Base-by-base conservation (phyloP, 2,888 invertebrate species). In the Platerodrilus igneus region DNA sequence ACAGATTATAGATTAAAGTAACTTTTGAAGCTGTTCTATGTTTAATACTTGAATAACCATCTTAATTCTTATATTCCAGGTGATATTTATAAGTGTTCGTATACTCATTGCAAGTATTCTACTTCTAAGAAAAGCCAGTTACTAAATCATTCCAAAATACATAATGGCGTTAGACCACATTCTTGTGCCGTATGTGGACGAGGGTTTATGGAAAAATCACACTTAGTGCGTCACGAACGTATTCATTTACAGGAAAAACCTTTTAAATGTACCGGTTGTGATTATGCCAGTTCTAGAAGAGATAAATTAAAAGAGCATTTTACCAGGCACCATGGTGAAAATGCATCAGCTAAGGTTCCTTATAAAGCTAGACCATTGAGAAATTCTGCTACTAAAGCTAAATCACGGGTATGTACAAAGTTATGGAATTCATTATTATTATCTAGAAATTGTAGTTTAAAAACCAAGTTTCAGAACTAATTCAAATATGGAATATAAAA, bases 131-230 rank as follows among this genome's bases (percentile, higher is more conserved):
- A 77, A 54, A 76, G 75, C 48, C 79, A 80, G 58, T 63, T 82
- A 26, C 75, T 76, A 18, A 76, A 77, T 19, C 82, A 82, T 63
- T 72, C 79, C 56, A 70, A 80, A 42, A 75, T 74, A 18, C 82
- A 82, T 71, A 79, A 69, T 55, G 66, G 64, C 3, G 61, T 65
- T 1, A 48, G 68, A 21, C 68, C 68, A 4, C 67, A 68, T 50
- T 69, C 73, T 14, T 82, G 82, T 57, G 64, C 67, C 13, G 68
- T 71, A 9, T 80, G 80, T 59, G 76, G 76, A 1, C 69, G 78
- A 28, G 75, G 76, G 8, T 83, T 83, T 58, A 75, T 81, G 57
- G 81, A 82, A 57, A 79, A 78, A 52, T 77, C 78, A 19, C 81
- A 82, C 62, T 63, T 83, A 39, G 70, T 78, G 7, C 68, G 83